Evolutionary conservation across 2,888 invertebrate species (phyloP).

Genomic region (Limnephilus marmoratus): DNA sequence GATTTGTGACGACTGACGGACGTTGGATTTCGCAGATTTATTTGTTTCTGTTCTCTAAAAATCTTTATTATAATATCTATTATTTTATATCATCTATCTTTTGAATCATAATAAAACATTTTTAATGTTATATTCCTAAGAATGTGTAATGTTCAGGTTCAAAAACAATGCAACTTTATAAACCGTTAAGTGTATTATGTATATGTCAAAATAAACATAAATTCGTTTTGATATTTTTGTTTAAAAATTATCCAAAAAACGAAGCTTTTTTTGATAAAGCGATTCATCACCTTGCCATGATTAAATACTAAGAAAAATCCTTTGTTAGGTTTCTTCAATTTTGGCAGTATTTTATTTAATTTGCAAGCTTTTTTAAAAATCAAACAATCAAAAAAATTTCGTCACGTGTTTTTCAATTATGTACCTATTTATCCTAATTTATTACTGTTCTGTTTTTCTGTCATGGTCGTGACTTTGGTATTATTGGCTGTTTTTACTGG

Average conservation of each 20-base stretch:
- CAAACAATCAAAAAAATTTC: neutral
- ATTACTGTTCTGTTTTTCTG: neutral
- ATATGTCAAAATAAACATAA: too few relatives aligned
- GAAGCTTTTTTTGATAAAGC: neutral
- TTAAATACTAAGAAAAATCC: neutral
- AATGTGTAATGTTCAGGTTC: too few relatives aligned
- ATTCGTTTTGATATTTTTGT: too few relatives aligned
- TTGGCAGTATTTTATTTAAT: neutral
- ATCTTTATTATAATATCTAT: too few relatives aligned
- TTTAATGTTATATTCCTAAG: too few relatives aligned
- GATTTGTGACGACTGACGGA: neutral
- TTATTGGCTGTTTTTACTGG: neutral
- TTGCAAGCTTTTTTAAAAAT: neutral
- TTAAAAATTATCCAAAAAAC: neutral
- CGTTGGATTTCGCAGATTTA: neutral
- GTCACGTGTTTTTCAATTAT: neutral
- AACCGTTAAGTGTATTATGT: too few relatives aligned
- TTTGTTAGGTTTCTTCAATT: neutral
- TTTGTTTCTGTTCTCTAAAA: too few relatives aligned
- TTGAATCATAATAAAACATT: too few relatives aligned
- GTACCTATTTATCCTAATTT: neutral
- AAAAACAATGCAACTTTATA: too few relatives aligned
- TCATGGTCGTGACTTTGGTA: neutral
- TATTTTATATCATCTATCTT: too few relatives aligned
- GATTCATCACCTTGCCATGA: neutral